phyloP scores from a whole-genome alignment of 2,797 vertebrate genomes.

The Phrynocephalus guinanensis region DNA sequence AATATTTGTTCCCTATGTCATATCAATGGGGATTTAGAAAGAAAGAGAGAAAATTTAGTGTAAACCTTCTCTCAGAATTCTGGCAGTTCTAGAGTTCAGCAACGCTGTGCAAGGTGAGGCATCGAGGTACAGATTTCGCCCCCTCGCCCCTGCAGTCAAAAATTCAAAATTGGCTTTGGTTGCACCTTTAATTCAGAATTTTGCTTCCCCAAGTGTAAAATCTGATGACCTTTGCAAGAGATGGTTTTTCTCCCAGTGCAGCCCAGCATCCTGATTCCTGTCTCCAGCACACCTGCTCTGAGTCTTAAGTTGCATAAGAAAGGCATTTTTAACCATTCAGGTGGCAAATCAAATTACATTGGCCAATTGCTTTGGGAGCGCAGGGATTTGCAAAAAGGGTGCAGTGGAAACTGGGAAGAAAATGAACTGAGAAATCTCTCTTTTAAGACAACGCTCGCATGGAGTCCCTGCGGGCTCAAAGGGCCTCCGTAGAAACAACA shows the following conservation, averaged over 20 bases:
- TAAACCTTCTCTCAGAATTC: no score
- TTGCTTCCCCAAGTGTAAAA: not conserved
- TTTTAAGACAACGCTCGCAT: not conserved
- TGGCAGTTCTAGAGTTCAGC: not conserved
- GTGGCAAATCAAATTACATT: not conserved
- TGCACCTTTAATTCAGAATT: not conserved
- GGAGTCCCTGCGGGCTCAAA: not conserved
- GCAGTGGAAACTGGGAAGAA: not conserved
- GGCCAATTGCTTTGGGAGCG: not conserved
- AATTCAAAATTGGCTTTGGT: not conserved
- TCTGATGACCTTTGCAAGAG: not conserved
- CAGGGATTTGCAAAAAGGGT: not conserved
- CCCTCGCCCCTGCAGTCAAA: no score
- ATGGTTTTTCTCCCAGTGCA: not conserved
- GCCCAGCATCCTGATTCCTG: not conserved
- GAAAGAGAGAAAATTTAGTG: no score
- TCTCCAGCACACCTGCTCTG: not conserved
- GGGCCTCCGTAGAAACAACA: not conserved
- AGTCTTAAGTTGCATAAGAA: not conserved
- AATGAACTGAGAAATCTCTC: not conserved
- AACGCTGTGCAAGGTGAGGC: not conserved
- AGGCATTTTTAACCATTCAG: not conserved
- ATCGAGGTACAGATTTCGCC: no score
- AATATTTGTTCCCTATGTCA: no score
- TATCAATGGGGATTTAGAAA: no score